These are phyloP conservation scores for Drosophila bocqueti DNA, from an alignment of 1,140 invertebrate species.

Conservation along the genomic window DNA sequence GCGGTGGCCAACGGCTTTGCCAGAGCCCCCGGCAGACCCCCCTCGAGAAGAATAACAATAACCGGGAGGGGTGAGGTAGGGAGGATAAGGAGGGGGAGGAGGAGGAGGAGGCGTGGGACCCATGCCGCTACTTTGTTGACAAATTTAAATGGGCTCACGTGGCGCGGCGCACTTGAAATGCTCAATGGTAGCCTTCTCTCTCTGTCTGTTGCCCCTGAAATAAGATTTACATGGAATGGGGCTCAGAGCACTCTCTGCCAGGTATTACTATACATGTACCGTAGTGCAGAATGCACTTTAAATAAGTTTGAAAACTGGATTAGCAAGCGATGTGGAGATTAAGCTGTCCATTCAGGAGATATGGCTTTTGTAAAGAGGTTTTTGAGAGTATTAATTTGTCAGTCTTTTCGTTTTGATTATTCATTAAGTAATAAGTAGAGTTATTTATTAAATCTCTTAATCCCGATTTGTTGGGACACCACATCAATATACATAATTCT, in stretches of 20 bases:
- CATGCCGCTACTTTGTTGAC: constrained; percentile 55
- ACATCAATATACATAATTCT: background rate
- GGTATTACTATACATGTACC: background rate
- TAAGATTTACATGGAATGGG: background rate
- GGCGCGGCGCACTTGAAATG: constrained; percentile 37
- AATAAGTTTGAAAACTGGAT: constrained; percentile 1
- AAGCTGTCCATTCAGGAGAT: background rate
- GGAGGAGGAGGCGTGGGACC: background rate
- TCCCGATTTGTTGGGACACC: background rate
- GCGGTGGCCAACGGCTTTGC: constrained; percentile 42
- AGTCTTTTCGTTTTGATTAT: background rate
- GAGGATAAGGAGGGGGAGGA: background rate
- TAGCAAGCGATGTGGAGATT: background rate
- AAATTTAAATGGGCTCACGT: constrained; percentile 62
- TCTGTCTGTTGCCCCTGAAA: constrained; percentile 18
- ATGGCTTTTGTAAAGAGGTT: background rate
- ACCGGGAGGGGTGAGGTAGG: background rate
- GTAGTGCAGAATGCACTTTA: background rate
- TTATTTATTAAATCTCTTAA: background rate
- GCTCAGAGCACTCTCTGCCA: background rate
- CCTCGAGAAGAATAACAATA: constrained; percentile 35
- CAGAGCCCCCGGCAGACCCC: constrained; percentile 2
- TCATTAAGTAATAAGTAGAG: background rate
- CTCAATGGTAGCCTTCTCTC: constrained; percentile 25
- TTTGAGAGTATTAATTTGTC: background rate